Conservation (phyloP, 2,797 vertebrate species). For the Spondyliosoma cantharus region DNA sequence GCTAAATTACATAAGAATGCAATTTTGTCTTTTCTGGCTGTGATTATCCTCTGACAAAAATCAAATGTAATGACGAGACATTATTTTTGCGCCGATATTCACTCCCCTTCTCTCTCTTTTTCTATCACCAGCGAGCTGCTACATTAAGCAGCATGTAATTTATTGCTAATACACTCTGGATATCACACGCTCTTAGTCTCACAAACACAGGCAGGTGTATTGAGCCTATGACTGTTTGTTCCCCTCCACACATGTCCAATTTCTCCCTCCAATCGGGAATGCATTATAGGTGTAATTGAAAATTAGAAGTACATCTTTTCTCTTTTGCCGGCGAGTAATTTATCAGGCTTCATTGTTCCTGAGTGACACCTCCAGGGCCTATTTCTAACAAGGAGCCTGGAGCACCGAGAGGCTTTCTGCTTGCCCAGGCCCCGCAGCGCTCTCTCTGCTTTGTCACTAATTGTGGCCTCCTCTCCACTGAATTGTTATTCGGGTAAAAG, state of each 20-base stretch:
- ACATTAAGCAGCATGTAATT: constrained; percentile 72
- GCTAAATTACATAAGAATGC: constrained; percentile 66
- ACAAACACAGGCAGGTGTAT: constrained; percentile 71
- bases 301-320: constrained; percentile 99
- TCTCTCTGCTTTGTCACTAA: constrained; percentile 94
- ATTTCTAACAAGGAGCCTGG: constrained; percentile 95
- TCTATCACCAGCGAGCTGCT: constrained; percentile 58
- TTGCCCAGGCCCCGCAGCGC: constrained; percentile 83
- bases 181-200: constrained; percentile 56
- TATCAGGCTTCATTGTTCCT: constrained; percentile 98
- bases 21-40: constrained; percentile 46
- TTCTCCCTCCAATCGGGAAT: constrained; percentile 94
- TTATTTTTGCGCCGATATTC: constrained; percentile 44
- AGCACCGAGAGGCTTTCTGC: constrained; percentile 93
- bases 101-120: constrained; percentile 25
- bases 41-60: constrained; percentile 70
- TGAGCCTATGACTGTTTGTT: constrained; percentile 84
- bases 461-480: constrained; percentile 99
- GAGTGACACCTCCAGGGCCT: constrained; percentile 95
- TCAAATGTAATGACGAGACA: constrained; percentile 64
- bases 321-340: constrained; percentile 90
- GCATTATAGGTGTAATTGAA: constrained; percentile 99
- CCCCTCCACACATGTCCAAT: constrained; percentile 89
- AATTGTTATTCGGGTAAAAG: constrained; percentile 99
- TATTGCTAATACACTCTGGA: constrained; percentile 70